Evolutionary conservation across 2,888 invertebrate genomes (phyloP).

Genomic region (Cyclophora punctaria): DNA sequence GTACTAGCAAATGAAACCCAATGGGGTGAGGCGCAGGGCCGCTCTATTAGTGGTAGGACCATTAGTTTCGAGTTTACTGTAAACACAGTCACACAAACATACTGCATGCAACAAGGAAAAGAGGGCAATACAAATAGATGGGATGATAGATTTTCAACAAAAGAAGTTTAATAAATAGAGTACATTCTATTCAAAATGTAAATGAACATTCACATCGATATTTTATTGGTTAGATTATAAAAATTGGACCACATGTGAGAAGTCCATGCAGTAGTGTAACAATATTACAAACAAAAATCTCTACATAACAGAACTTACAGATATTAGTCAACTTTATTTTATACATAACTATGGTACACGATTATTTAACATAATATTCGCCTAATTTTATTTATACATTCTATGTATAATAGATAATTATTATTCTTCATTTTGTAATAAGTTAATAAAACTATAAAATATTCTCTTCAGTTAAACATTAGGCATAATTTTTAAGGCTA

Average conservation of each 20-base stretch:
- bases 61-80: slow-evolving; percentile 1
- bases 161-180: slow-evolving; percentile 71
- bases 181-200: slow-evolving; percentile 73
- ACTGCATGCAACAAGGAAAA: background rate
- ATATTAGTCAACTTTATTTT: slow-evolving; percentile 75
- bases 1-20: no score
- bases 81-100: no score
- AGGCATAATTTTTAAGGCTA: slow-evolving; percentile 70
- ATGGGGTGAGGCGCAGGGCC: background rate
- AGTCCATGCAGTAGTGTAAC: slow-evolving; percentile 70
- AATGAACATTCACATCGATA: slow-evolving; percentile 76
- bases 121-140: slow-evolving; percentile 30
- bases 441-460: slow-evolving; percentile 76
- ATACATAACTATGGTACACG: slow-evolving; percentile 71
- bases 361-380: slow-evolving; percentile 71
- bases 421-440: slow-evolving; percentile 70
- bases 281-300: slow-evolving; percentile 75
- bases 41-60: background rate
- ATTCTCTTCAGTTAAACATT: slow-evolving; percentile 70
- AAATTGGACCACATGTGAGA: slow-evolving; percentile 71
- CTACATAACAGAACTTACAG: slow-evolving; percentile 75
- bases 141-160: slow-evolving; percentile 54
- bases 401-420: slow-evolving; percentile 71
- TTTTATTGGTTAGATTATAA: slow-evolving; percentile 75
- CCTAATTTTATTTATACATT: slow-evolving; percentile 69